These are phyloP conservation scores for Chamaea fasciata DNA, from an alignment of 2,113 vertebrate species.

Conservation along the genomic window DNA sequence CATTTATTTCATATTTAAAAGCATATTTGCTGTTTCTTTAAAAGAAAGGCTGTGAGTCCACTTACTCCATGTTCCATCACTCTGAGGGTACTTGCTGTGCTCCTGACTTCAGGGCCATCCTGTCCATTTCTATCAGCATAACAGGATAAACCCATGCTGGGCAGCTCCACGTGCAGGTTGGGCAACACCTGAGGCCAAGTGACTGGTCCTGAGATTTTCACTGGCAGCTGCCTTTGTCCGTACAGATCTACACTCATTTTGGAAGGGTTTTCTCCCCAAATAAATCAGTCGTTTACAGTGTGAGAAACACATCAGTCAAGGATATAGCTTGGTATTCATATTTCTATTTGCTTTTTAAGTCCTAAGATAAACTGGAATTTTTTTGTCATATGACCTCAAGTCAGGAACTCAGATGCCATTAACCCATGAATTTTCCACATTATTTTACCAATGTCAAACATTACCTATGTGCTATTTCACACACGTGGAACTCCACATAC, in stretches of 20 bases:
- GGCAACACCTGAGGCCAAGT: neutral
- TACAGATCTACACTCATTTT: fast-evolving
- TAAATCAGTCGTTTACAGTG: neutral
- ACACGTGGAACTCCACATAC: neutral
- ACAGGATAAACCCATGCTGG: neutral
- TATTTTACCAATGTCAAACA: neutral
- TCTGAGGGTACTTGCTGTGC: neutral
- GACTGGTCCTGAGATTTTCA: neutral
- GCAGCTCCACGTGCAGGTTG: fast-evolving
- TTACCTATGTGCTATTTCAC: neutral
- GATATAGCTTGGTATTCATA: neutral
- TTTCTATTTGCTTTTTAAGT: neutral
- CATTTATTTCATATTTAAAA: neutral
- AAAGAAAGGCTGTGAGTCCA: neutral
- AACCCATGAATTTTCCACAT: neutral
- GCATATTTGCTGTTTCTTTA: neutral
- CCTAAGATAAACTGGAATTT: neutral
- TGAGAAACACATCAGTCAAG: neutral
- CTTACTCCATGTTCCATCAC: neutral
- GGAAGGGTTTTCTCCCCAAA: neutral
- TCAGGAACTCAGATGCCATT: neutral
- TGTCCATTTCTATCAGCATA: neutral
- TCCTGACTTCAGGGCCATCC: neutral
- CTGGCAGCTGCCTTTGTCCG: neutral
- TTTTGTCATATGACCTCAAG: neutral